A percentile compares a stretch with the other conserved stretches of the same genome.
Evolutionary conservation across 2,888 invertebrate genomes (phyloP).

Genomic region (Schrankia costaestrigalis): DNA sequence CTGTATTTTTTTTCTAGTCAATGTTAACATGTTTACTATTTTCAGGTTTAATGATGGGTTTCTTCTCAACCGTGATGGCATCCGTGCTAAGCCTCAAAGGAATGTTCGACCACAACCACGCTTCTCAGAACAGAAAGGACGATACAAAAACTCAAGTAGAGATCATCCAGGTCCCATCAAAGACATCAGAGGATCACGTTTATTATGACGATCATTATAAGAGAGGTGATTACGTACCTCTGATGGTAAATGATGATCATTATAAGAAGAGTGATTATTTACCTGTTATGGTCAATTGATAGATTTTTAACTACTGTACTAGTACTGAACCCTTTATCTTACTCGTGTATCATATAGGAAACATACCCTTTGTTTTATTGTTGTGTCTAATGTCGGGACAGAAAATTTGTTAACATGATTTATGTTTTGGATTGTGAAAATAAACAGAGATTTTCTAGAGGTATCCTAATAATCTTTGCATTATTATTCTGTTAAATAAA

Average conservation of each 20-base stretch:
- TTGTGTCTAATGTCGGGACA: too few relatives aligned
- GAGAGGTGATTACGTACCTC: constrained; percentile 43
- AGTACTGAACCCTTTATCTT: too few relatives aligned
- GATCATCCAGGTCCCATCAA: constrained; percentile 63
- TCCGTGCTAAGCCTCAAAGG: constrained; percentile 82
- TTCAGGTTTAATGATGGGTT: constrained; percentile 67
- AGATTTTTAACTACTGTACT: too few relatives aligned
- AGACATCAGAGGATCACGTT: constrained; percentile 58
- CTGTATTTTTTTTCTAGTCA: background rate
- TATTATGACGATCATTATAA: constrained; percentile 67
- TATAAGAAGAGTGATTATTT: background rate
- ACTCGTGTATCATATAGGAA: too few relatives aligned
- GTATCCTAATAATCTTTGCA: too few relatives aligned
- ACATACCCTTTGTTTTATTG: too few relatives aligned
- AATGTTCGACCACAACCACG: constrained; percentile 61
- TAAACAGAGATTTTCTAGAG: too few relatives aligned
- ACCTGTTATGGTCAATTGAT: background rate
- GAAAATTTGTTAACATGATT: too few relatives aligned
- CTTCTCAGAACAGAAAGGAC: constrained; percentile 59
- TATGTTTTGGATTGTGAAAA: too few relatives aligned
- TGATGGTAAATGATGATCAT: constrained; percentile 1
- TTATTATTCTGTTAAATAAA: too few relatives aligned
- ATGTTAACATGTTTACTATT: constrained; percentile 3
- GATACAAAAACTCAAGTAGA: constrained; percentile 64
- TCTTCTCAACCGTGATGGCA: constrained; percentile 78